Conservation (phyloP, 2,113 vertebrate species). For the Varanus komodoensis region DNA sequence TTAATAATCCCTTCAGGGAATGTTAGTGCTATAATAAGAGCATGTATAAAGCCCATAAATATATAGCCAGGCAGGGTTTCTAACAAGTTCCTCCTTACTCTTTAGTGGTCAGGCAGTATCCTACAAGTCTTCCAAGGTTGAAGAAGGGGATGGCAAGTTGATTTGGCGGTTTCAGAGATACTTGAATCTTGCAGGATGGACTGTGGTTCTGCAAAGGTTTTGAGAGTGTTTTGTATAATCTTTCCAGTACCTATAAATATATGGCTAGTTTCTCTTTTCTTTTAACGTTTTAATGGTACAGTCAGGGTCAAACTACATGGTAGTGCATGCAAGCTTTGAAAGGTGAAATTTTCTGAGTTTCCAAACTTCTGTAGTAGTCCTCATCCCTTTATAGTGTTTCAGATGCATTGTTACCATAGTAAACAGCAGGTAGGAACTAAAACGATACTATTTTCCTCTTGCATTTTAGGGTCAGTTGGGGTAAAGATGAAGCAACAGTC, state of each 20-base stretch:
- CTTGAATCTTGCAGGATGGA: background rate
- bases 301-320: background rate
- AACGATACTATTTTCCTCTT: background rate
- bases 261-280: background rate
- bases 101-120: conserved; percentile 13
- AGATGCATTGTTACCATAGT: background rate
- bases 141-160: conserved; percentile 1
- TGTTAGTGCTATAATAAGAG: conserved; percentile 51
- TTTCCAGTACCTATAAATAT: background rate
- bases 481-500: background rate
- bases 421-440: background rate
- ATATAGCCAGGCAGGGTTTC: conserved; percentile 15
- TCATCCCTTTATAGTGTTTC: background rate
- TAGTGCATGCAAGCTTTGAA: background rate
- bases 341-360: background rate
- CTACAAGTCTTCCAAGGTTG: conserved; percentile 24
- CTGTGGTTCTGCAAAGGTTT: background rate
- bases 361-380: background rate
- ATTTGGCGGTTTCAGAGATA: conserved; percentile 14
- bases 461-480: background rate
- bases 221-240: conserved; percentile 10
- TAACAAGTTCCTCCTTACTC: conserved; percentile 28
- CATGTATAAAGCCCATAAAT: conserved; percentile 46
- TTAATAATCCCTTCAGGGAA: conserved; percentile 68
- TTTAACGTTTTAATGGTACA: background rate